These are phyloP conservation scores for Contarinia nasturtii DNA, from an alignment of 1,140 invertebrate genomes.

Conservation along the genomic window DNA sequence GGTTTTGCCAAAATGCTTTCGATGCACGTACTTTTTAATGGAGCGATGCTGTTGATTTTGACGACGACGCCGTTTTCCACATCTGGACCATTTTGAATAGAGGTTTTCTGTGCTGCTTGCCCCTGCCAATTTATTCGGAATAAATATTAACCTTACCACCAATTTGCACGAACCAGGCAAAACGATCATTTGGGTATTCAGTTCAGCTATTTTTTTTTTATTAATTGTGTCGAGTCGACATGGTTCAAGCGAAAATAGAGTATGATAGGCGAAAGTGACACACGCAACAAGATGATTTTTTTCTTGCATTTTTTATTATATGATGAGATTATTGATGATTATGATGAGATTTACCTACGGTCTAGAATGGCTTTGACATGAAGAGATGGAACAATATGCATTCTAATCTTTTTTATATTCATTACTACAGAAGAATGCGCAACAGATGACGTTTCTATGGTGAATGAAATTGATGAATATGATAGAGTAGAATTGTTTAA, in stretches of 20 bases:
- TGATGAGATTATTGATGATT: background rate
- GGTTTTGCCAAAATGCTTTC: too few species aligned
- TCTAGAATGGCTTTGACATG: background rate
- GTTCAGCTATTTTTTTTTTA: constrained; percentile 7
- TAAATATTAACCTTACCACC: constrained; percentile 4
- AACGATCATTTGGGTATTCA: background rate
- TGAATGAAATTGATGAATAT: too few species aligned
- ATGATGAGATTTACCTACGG: background rate
- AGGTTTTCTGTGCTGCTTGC: constrained; percentile 3
- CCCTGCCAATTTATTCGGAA: constrained; percentile 4
- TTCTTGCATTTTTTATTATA: background rate
- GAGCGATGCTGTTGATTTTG: background rate
- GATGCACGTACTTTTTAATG: too few species aligned
- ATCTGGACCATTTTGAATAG: background rate
- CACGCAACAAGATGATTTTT: too few species aligned
- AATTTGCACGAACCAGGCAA: background rate
- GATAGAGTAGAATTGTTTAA: too few species aligned
- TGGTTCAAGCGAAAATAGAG: background rate
- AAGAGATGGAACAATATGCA: too few species aligned
- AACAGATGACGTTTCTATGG: too few species aligned
- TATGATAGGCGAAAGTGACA: too few species aligned
- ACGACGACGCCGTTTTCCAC: background rate
- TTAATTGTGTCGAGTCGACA: constrained; percentile 7
- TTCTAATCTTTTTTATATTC: too few species aligned
- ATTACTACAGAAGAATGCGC: too few species aligned